Base-by-base conservation (phyloP, 2,888 invertebrate genomes). In the Tricholauxania praeusta region DNA sequence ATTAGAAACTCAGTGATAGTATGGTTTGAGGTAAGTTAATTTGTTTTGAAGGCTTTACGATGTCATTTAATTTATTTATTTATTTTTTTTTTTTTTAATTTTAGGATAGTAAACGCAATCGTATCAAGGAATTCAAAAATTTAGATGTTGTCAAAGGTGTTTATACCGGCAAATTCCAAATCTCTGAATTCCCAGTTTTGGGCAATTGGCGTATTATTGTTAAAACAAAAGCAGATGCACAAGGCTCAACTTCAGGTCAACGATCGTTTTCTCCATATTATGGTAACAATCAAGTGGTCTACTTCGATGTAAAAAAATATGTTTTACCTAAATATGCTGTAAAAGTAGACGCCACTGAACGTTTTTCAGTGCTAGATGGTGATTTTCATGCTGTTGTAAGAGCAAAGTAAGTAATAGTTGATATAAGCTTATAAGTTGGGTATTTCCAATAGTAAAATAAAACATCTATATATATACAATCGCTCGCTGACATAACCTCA, bases 291-390 rank as follows among this genome's bases (percentile, higher is more conserved):
- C 53, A 53, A 0, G 78, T 89, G 83, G 79, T 74, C 1, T 83
- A 82, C 52, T 85, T 87, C 71, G 90, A 93, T 80, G 95, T 97
- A 14, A 96, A 95, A 14, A 95, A 96, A 87, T 97, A 96, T 83
- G 93, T 98, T 67, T 88, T 96, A 78, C 98, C 98, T 0, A 97
- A 96, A 84, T 98, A 97, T 87, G 92, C 96, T 80, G 94, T 98
- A 75, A 91, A 91, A 60, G 92, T 98, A 77, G 91, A 93, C 76
- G 90, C 95, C 52, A 94, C 96, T 0, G 90, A 93, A 70, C 94
- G 95, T 83, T 91, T 93, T 6, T 93, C 96, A 0, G 94, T 96
- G 84, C 92, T 92, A 77, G 95, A 96, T 74, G 93, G 93, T 55
- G 92, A 92, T 78, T 90, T 98, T 74, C 90, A 90, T 10, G 93